Evolutionary conservation across 1,140 invertebrate species (phyloP), one percentile per base, ranked within the genome.

Genomic region (Cherax destructor): DNA sequence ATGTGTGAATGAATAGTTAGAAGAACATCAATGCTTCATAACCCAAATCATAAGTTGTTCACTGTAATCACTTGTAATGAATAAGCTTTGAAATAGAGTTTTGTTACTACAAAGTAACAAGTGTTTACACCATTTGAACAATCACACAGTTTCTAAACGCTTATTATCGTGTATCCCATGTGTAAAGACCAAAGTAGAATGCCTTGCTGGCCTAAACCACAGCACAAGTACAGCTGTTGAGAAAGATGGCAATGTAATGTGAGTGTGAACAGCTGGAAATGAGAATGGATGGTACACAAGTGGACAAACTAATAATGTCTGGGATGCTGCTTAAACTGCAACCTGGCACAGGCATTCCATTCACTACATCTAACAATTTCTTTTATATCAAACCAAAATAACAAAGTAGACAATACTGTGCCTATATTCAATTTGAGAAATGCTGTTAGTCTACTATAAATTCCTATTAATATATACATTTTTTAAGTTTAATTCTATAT

Each of bases 1-100:
- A 81, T 81, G 79, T 24, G 50, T 81, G 79, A 59, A 59, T 56
- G 52, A 56, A n/a, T n/a, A n/a, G n/a, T 13, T 56, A 56, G 52
- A 9, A 56, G 30, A 56, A 13, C 52, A 81, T 81, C 79, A 81
- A 47, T 56, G 56, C 79, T 81, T 59, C 56, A 59, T 65, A 65
- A 65, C 13, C 61, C 5, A 65, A 65, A 65, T 65, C 61, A 65
- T 21, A 13, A 16, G 13, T 18, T 18, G 18, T 65, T 65, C 61
- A 65, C 61, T 18, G 21, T 65, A 21, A 21, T 65, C 13, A 65
- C 21, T 65, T 18, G 61, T 65, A 65, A 18, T 16, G 61, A 21
- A 18, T 21, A 65, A 65, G 21, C 13, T 65, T 59, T 18, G 61
- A 18, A 65, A 65, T 65, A 13, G 13, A 65, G 21, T 65, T 65